phyloP scores from a whole-genome alignment of 2,888 invertebrate species.

The Acleris laterana region DNA sequence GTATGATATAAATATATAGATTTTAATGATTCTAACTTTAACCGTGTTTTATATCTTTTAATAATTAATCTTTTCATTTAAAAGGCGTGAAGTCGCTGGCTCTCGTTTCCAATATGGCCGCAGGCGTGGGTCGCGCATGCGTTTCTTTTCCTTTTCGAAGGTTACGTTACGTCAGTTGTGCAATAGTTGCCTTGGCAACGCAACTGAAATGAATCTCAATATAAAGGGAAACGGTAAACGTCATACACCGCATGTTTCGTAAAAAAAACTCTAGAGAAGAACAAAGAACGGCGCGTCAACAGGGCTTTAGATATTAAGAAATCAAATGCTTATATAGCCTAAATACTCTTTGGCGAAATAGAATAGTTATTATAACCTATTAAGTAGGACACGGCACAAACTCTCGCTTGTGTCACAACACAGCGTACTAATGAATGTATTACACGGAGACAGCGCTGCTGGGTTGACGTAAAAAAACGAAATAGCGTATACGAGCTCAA shows the following conservation, averaged over 20 bases:
- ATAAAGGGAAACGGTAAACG: neutral
- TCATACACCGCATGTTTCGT: too few relatives aligned
- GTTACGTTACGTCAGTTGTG: slow-evolving; percentile 69
- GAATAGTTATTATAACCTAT: slow-evolving; percentile 78
- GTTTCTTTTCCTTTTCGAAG: slow-evolving; percentile 77
- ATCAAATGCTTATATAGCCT: slow-evolving; percentile 40
- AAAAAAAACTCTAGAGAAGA: neutral
- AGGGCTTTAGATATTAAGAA: neutral
- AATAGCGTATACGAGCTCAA: slow-evolving; percentile 18
- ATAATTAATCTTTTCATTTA: slow-evolving; percentile 22
- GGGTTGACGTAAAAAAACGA: slow-evolving; percentile 40
- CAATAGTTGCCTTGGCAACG: slow-evolving; percentile 61
- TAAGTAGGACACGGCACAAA: slow-evolving; percentile 72
- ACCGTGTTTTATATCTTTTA: neutral
- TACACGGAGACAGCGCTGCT: slow-evolving; percentile 59
- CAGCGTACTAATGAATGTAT: slow-evolving; percentile 66
- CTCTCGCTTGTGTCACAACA: slow-evolving; percentile 61
- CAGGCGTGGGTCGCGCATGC: slow-evolving; percentile 58
- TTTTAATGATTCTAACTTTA: too few relatives aligned
- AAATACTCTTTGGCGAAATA: slow-evolving; percentile 77
- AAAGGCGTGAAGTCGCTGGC: slow-evolving; percentile 31
- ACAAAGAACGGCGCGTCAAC: neutral
- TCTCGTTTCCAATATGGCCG: slow-evolving; percentile 43
- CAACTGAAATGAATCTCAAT: slow-evolving; percentile 57
- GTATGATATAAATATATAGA: too few relatives aligned